These are phyloP conservation scores for Henricia sp. DNA, from an alignment of 53 echinoderm and acorn worm species.

Conservation along the genomic window DNA sequence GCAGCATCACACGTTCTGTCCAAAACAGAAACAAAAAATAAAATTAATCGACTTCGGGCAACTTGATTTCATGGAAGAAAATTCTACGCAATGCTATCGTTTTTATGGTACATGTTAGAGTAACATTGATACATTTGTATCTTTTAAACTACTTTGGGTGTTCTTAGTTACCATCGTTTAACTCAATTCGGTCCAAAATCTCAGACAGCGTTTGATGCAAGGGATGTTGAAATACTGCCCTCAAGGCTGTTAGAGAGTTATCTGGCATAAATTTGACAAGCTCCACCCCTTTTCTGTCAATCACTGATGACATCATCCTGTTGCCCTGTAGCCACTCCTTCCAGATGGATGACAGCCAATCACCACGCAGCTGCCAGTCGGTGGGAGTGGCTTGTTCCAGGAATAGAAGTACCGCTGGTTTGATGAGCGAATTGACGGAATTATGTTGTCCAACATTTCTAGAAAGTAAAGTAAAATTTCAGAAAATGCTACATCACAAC, in stretches of 20 bases:
- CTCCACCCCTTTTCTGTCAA: conserved; percentile 7
- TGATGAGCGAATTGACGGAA: conserved; percentile 47
- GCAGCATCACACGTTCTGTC: neutral
- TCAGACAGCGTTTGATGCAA: conserved; percentile 42
- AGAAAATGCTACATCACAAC: too few species aligned
- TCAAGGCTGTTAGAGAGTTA: conserved; percentile 27
- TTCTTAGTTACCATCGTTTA: conserved; percentile 17
- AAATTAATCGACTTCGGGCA: neutral
- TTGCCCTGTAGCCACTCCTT: conserved; percentile 3
- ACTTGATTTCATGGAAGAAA: neutral
- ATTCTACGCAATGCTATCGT: too few species aligned
- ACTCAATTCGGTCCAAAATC: conserved; percentile 9
- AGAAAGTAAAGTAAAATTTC: neutral
- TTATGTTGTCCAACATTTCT: neutral
- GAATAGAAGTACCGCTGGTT: conserved; percentile 56
- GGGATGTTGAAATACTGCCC: conserved; percentile 55
- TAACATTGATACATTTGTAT: too few species aligned
- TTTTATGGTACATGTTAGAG: too few species aligned
- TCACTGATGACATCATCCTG: conserved; percentile 2
- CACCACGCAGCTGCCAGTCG: conserved; percentile 72
- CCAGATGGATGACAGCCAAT: conserved; percentile 71
- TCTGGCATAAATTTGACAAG: conserved; percentile 58
- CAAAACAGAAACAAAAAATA: neutral
- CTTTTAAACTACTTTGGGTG: too few species aligned
- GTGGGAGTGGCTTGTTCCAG: conserved; percentile 71